A percentile compares a stretch with the other conserved stretches of the same genome.
These are phyloP conservation scores for Nomada hirtipes DNA, from an alignment of 2,888 invertebrate species.

Conservation along the genomic window DNA sequence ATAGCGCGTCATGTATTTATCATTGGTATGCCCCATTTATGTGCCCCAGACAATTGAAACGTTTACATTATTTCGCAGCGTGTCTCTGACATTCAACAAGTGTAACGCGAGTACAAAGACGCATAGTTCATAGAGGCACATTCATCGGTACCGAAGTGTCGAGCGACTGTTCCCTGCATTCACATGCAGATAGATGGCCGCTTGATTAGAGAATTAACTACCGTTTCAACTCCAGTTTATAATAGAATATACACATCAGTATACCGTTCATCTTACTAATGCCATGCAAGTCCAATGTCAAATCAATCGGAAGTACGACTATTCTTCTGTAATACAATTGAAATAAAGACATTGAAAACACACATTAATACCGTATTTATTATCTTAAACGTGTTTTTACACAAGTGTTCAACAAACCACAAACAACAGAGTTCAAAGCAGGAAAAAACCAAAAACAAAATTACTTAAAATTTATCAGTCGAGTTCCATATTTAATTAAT, in stretches of 20 bases:
- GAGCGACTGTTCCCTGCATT: slow-evolving; percentile 56
- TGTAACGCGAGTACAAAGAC: slow-evolving; percentile 49
- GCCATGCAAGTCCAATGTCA: not conserved
- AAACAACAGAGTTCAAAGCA: too few relatives aligned
- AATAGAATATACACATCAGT: slow-evolving; percentile 23
- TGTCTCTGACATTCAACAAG: slow-evolving; percentile 46
- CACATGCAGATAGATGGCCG: slow-evolving; percentile 73
- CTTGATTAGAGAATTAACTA: slow-evolving; percentile 74
- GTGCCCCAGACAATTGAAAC: slow-evolving; percentile 14
- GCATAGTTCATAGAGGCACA: slow-evolving; percentile 34
- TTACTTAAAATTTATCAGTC: too few relatives aligned
- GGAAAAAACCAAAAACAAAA: too few relatives aligned
- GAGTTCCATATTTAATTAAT: too few relatives aligned
- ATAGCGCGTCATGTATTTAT: not conserved
- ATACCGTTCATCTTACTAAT: slow-evolving; percentile 11
- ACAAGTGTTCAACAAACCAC: too few relatives aligned
- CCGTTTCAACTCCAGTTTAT: slow-evolving; percentile 42
- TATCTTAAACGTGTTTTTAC: too few relatives aligned
- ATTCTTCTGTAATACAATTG: slow-evolving; percentile 3
- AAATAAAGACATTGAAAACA: not conserved
- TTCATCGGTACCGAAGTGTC: slow-evolving; percentile 48
- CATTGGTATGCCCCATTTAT: not conserved
- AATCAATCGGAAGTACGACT: not conserved
- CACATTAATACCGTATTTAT: not conserved
- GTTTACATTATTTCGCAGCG: slow-evolving; percentile 17